These are phyloP conservation scores for Anguilla japonica DNA, from an alignment of 2,113 vertebrate species.

Conservation along the genomic window DNA sequence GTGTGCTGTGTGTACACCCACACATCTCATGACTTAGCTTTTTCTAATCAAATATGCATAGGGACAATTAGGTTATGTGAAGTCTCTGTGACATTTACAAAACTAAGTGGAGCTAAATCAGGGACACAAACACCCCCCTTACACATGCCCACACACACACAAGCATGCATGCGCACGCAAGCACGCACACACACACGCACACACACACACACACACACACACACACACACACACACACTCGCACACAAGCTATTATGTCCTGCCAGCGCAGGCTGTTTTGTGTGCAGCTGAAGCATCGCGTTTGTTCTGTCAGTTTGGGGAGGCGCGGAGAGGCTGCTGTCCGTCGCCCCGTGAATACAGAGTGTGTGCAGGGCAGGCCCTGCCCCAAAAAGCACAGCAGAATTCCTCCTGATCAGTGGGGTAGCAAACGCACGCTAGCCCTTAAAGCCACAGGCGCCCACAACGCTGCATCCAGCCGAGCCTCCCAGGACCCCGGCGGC, in stretches of 20 bases:
- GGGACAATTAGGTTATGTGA: background rate
- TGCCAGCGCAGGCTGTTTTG: background rate
- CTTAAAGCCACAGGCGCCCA: background rate
- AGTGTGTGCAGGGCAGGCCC: background rate
- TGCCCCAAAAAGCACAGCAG: background rate
- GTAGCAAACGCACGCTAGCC: background rate
- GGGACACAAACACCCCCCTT: background rate
- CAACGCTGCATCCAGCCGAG: background rate
- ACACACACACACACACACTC: background rate
- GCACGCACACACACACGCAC: background rate
- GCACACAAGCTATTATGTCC: background rate
- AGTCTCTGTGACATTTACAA: background rate
- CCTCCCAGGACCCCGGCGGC: background rate
- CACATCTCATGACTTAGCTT: background rate
- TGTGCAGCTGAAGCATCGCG: background rate
- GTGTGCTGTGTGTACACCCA: too few species aligned
- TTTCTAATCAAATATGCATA: background rate
- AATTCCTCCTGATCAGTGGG: slow-evolving; percentile 16
- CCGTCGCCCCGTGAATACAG: background rate
- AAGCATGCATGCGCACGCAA: background rate
- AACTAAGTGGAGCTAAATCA: background rate
- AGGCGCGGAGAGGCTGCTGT: background rate
- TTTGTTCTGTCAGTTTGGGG: background rate
- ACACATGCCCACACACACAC: background rate
- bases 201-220: background rate